Evolutionary conservation across 2,113 vertebrate genomes (phyloP), one percentile per base, ranked within the genome.

Genomic region (Tetrax tetrax): DNA sequence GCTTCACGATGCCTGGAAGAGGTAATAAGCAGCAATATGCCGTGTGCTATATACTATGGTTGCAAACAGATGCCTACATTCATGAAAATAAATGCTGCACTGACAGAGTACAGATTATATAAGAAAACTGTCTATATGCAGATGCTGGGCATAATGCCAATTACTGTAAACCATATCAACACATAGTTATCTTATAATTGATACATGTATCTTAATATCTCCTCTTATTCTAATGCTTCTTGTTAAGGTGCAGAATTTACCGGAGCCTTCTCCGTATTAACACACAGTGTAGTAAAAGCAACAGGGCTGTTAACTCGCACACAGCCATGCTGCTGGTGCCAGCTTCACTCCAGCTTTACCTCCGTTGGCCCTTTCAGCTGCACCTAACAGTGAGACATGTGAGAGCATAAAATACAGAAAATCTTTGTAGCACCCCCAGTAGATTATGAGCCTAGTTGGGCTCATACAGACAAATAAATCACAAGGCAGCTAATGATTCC

Each of bases 21-120:
- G 23, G 65, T 63, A 89, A 83, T 48, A 94, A 74, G 72, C 47
- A 86, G 18, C 60, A 74, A 48, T 24, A 71, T 56, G 41, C 70
- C 17, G 2, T 45, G 28, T n/a, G 35, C 48, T 41, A 41, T 25
- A 37, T 25, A 37, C 51, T 53, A 24, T 19, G 35, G 91, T 4
- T 45, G 28, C 35, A 89, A 96, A 92, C n/a, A 95, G 53, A 89
- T 89, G 74, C 69, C 77, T 84, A 27, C 27, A 10, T 84, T 71
- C 83, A 82, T 29, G 72, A 93, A 81, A 94, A 91, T 31, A 89
- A 89, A 70, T 38, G 65, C 74, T 76, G 63, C 45, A 45, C 29
- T 61, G 70, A 87, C 70, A 87, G 45, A 28, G 50, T 68, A 71
- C 10, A 76, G 75, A 72, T 35, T 65, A 72, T 35, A 22, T 18